phyloP scores from a whole-genome alignment of 2,797 vertebrate species.

The Cryptoprocta ferox region DNA sequence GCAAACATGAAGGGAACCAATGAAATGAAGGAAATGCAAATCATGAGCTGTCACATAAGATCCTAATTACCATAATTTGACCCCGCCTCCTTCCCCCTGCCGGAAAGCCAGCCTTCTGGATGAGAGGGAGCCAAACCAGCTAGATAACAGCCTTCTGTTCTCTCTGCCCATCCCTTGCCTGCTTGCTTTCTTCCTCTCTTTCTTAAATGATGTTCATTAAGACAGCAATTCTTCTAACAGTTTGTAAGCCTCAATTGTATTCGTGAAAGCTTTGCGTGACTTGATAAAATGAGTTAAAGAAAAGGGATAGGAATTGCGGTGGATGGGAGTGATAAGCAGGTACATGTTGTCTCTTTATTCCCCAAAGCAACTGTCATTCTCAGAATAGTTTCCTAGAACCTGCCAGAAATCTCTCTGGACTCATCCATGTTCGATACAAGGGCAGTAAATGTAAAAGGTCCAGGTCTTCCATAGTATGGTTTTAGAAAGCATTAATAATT shows the following conservation, averaged over 20 bases:
- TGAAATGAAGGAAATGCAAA: conserved; percentile 78
- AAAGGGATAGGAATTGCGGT: neutral
- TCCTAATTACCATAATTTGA: conserved; percentile 81
- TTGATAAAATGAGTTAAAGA: conserved; percentile 67
- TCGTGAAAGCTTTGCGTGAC: conserved; percentile 60
- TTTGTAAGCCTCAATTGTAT: conserved; percentile 74
- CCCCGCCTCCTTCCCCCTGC: conserved; percentile 57
- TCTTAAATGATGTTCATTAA: conserved; percentile 74
- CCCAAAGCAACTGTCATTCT: conserved; percentile 67
- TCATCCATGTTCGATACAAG: conserved; percentile 19
- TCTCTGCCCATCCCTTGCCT: neutral
- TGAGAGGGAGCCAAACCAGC: conserved; percentile 71
- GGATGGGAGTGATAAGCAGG: neutral
- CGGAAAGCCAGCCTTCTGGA: conserved; percentile 77
- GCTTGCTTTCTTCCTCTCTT: conserved; percentile 61
- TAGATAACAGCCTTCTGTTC: conserved; percentile 80
- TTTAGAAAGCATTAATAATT: conserved; percentile 67
- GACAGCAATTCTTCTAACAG: conserved; percentile 64
- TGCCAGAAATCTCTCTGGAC: conserved; percentile 58
- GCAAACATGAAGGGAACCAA: conserved; percentile 71
- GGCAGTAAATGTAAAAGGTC: conserved; percentile 47
- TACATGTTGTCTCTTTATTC: conserved; percentile 56
- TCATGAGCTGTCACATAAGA: conserved; percentile 67
- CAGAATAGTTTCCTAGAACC: conserved; percentile 58
- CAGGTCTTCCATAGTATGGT: neutral